Evolutionary conservation across 2,888 invertebrate genomes (phyloP), one percentile per base, ranked within the genome.

Genomic region (Drosophila borborema): DNA sequence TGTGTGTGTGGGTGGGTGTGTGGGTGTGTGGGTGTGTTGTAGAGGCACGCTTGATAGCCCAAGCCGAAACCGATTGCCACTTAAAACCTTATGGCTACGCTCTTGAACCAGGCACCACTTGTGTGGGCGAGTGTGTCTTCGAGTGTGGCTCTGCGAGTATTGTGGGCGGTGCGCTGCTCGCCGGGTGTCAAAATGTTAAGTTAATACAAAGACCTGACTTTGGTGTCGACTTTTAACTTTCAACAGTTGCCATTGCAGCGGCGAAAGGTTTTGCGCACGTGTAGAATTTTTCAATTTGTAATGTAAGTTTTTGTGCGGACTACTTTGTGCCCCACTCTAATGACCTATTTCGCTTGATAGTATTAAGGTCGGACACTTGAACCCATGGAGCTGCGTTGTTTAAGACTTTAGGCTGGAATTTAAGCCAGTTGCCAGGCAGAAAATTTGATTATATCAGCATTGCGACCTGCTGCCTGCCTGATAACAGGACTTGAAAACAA

Each of bases 141-240:
- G 49, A 28, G 48, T 64, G 51, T 34, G 56, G 36, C 23, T 20
- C 45, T 10, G 53, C 34, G 41, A 46, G 49, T 43, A 38, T 58
- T 45, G 58, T 46, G 51, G 46, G 51, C 23, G 38, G 62, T 46
- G 43, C 18, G 23, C 14, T 36, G 41, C 41, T 79, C 66, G 69
- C 73, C 43, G 65, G 86, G 86, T 86, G 86, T 88, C 86, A 86
- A 81, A 89, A 86, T 70, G 86, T 80, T 89, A 85, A 87, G 82
- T 89, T 84, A 89, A 89, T 89, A 77, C 89, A 77, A n/a, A 77
- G 80, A 72, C 77, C 81, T 82, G 85, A 80, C 82, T 80, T 68
- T 64, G 66, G 79, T 76, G 79, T 83, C 70, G 89, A 85, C 87
- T 85, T 87, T 75, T 72, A 84, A 80, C 80, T 84, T 74, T 75